Percentiles rank a stretch among this genome's conserved stretches.
phyloP scores from a whole-genome alignment of 1,140 invertebrate genomes.

The Caerostris extrusa region DNA sequence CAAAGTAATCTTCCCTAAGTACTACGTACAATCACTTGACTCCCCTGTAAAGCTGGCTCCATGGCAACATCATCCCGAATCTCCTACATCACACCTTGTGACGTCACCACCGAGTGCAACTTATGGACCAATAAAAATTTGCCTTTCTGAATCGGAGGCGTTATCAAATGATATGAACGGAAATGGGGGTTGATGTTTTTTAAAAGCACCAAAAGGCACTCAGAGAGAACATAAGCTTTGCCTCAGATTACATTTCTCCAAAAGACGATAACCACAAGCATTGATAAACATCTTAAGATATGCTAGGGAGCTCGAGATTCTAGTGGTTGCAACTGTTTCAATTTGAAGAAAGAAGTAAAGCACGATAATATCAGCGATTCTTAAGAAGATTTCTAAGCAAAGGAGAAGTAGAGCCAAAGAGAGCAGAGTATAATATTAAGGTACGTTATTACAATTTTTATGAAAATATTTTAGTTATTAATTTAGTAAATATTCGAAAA shows the following conservation, averaged over 20 bases:
- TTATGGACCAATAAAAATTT: conserved; percentile 61
- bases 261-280: not conserved
- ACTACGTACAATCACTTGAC: not conserved
- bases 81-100: conserved; percentile 18
- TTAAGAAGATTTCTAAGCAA: not conserved
- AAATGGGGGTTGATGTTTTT: conserved; percentile 50
- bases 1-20: conserved; percentile 25
- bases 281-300: conserved; percentile 7
- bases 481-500: too few species aligned
- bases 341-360: not conserved
- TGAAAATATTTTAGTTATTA: not conserved
- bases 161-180: conserved; percentile 62
- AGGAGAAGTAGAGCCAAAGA: not conserved
- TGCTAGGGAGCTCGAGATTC: not conserved
- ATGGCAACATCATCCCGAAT: conserved; percentile 53
- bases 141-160: conserved; percentile 60
- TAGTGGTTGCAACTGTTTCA: not conserved
- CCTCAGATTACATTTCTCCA: conserved; percentile 26
- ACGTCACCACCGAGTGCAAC: conserved; percentile 61
- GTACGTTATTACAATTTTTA: not conserved
- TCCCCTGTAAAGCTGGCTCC: conserved; percentile 39
- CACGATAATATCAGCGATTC: not conserved
- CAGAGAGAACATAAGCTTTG: not conserved
- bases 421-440: not conserved
- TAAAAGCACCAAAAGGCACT: not conserved